Percentiles rank a stretch among this genome's conserved stretches.
Evolutionary conservation across 2,888 invertebrate genomes (phyloP).

Genomic region (Polia nebulosa): DNA sequence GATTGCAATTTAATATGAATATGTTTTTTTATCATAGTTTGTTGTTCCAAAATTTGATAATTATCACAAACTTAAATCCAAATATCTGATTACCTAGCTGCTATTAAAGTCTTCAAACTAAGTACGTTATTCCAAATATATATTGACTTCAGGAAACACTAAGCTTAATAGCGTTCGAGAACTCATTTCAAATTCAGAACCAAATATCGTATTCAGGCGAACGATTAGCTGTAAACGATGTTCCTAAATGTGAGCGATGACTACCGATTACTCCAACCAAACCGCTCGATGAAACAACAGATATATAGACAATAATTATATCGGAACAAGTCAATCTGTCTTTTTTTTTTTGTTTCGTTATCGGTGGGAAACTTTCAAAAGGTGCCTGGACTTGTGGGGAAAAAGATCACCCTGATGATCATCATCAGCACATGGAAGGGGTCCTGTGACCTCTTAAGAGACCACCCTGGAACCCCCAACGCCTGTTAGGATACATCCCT

Average conservation of each 20-base stretch:
- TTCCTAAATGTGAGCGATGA: constrained; percentile 26
- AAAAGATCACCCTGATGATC: too few relatives aligned
- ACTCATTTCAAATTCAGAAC: constrained; percentile 33
- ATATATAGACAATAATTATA: too few relatives aligned
- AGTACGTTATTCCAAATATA: neutral
- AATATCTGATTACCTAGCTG: neutral
- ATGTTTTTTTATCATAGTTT: too few relatives aligned
- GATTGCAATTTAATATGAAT: too few relatives aligned
- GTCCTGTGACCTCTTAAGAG: too few relatives aligned
- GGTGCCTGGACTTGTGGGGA: constrained; percentile 67
- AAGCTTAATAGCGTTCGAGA: constrained; percentile 20
- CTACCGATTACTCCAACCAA: constrained; percentile 21
- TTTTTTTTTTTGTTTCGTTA: neutral
- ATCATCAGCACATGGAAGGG: too few relatives aligned
- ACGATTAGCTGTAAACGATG: constrained; percentile 24
- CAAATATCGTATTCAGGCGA: constrained; percentile 18
- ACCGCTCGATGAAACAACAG: constrained; percentile 11
- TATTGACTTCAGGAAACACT: neutral
- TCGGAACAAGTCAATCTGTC: neutral
- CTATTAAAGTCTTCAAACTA: constrained; percentile 8
- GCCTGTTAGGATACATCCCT: too few relatives aligned
- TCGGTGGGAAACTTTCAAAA: too few relatives aligned
- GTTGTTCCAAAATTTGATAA: too few relatives aligned
- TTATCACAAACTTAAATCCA: too few relatives aligned
- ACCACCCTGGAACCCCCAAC: too few relatives aligned